Conservation (phyloP, 1,140 invertebrate species). For the Melanaphis sacchari region DNA sequence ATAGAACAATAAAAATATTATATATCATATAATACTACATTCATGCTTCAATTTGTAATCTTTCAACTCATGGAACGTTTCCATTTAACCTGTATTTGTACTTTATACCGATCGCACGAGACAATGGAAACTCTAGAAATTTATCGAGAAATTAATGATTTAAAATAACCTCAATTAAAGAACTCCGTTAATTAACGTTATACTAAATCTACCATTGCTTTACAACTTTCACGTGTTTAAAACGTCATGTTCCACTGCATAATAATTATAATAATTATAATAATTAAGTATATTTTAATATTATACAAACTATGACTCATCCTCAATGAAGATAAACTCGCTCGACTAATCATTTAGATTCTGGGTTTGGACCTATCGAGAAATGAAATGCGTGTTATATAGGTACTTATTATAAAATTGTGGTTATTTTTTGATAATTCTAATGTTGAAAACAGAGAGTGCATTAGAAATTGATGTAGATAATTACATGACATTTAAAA, state of each 20-base stretch:
- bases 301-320: not conserved
- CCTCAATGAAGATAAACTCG: not conserved
- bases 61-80: not conserved
- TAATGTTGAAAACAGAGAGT: not conserved
- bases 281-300: too few relatives aligned
- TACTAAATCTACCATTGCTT: not conserved
- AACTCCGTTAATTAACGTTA: not conserved
- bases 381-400: not conserved
- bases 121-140: not conserved
- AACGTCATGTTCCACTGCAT: not conserved
- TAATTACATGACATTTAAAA: not conserved
- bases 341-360: not conserved
- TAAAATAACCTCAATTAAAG: not conserved
- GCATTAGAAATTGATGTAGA: not conserved
- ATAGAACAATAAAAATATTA: not conserved
- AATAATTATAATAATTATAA: slow-evolving; percentile 9
- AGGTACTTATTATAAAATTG: not conserved
- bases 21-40: not conserved
- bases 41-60: not conserved
- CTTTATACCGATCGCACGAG: not conserved
- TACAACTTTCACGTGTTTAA: not conserved
- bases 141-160: not conserved
- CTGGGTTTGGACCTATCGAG: not conserved
- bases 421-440: not conserved
- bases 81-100: not conserved